These are phyloP conservation scores for Turritopsis dohrnii DNA, from an alignment of 30 jellyfish, hydroid and myxozoan genomes.

Conservation along the genomic window DNA sequence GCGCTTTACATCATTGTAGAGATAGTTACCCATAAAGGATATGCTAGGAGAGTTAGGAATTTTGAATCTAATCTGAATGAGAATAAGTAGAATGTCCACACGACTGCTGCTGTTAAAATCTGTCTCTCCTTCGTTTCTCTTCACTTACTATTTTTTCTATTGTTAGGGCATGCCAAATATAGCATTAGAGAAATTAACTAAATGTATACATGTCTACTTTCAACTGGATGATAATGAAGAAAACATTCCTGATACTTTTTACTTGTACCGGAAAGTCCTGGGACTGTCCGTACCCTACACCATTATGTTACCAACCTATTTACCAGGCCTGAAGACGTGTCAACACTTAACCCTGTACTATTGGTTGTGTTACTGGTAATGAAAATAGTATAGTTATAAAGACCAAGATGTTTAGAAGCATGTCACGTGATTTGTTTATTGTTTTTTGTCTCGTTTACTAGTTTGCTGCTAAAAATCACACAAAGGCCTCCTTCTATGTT, in stretches of 20 bases:
- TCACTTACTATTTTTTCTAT: background rate
- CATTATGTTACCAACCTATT: conserved; percentile 18
- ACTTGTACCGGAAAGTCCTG: conserved; percentile 24
- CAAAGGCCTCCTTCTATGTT: conserved; percentile 28
- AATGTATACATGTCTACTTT: conserved; percentile 30
- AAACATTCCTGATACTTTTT: conserved; percentile 23
- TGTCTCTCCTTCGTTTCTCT: background rate
- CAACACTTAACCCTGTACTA: conserved; percentile 27
- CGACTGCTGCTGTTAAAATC: background rate
- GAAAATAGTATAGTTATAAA: too few relatives aligned
- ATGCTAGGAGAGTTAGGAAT: too few relatives aligned
- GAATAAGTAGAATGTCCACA: background rate
- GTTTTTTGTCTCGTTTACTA: conserved; percentile 1
- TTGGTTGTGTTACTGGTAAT: conserved; percentile 56
- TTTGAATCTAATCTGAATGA: too few relatives aligned
- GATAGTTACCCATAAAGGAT: too few relatives aligned
- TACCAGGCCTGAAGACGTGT: conserved; percentile 25
- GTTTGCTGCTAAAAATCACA: conserved; percentile 51
- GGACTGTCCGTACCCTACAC: conserved; percentile 24
- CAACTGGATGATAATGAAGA: conserved; percentile 18
- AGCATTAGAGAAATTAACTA: conserved; percentile 35
- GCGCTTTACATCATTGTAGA: too few relatives aligned
- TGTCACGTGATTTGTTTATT: background rate
- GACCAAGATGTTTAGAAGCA: background rate
- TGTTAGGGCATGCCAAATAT: conserved; percentile 31